These are phyloP conservation scores for Columba livia DNA, from an alignment of 2,113 vertebrate genomes.

Conservation along the genomic window DNA sequence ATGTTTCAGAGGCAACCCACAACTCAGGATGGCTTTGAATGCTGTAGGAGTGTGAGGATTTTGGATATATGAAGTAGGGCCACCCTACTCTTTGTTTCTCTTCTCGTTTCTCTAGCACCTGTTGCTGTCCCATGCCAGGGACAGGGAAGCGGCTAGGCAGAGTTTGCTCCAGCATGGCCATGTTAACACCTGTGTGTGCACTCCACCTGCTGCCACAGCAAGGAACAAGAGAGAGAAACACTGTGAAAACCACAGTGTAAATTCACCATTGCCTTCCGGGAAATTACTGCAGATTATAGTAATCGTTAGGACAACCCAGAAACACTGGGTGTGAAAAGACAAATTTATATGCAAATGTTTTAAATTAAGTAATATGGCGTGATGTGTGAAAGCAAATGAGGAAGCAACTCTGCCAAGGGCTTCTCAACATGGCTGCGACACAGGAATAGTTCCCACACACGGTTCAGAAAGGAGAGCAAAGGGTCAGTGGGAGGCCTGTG, in stretches of 20 bases:
- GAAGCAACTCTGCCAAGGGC: not conserved
- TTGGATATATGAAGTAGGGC: not conserved
- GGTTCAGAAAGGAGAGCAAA: not conserved
- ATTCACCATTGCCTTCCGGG: rapidly evolving
- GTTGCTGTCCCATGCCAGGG: not conserved
- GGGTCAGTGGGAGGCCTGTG: not conserved
- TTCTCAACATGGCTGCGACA: not conserved
- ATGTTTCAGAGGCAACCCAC: not conserved
- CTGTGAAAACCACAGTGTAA: not conserved
- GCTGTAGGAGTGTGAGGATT: not conserved
- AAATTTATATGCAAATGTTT: not conserved
- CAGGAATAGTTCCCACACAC: not conserved
- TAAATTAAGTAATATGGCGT: not conserved
- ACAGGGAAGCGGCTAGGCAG: not conserved
- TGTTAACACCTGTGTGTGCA: not conserved
- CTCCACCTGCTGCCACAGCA: not conserved
- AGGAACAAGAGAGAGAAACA: rapidly evolving
- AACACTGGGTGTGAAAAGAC: not conserved
- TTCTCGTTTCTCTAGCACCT: not conserved
- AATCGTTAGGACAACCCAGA: not conserved
- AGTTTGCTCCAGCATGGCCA: not conserved
- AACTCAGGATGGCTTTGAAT: not conserved
- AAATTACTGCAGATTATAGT: not conserved
- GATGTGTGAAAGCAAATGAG: not conserved
- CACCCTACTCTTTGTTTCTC: not conserved